Base-by-base conservation (phyloP, 2,888 invertebrate species). In the Syrphus vitripennis region DNA sequence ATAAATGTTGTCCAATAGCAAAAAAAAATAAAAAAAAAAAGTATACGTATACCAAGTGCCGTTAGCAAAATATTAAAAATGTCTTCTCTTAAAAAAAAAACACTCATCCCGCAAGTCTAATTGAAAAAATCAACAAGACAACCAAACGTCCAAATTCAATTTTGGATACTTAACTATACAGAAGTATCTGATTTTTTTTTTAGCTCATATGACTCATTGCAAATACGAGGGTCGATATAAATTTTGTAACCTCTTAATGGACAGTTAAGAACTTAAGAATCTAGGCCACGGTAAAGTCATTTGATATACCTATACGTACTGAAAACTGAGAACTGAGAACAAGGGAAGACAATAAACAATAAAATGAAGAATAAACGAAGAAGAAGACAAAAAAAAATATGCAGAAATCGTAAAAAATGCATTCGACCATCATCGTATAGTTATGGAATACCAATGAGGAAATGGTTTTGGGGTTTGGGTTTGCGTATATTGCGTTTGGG, bases 391-490 rank as follows among this genome's bases (percentile, higher is more conserved):
- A 59, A 37, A 40, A 48, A 45, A 50, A 19, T 42, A 26, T 19
- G 34, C 63, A 21, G 24, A 42, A 83, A 34, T 77, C 26, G 19
- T 12, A 55, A 57, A 37, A 55, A 80, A 76, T 76, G 71, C 84
- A 87, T 81, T 57, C 75, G 53, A 79, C 75, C 65, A 55, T 79
- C 83, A n/a, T n/a, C n/a, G n/a, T n/a, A n/a, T n/a, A 78, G 75
- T 82, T 67, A 26, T 26, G 50, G 82, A 87, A 87, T 83, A 78
- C 71, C 82, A 87, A 87, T 87, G 82, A 87, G 87, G 87, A 87
- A 87, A 75, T 82, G 78, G 78, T 65, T 75, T n/a, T n/a, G n/a
- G n/a, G n/a, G n/a, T n/a, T n/a, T n/a, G n/a, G n/a, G n/a, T n/a
- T n/a, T n/a, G n/a, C n/a, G n/a, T n/a, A n/a, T n/a, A n/a, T n/a